phyloP scores from a whole-genome alignment of 2,888 invertebrate genomes.

The Autographa pulchrina region DNA sequence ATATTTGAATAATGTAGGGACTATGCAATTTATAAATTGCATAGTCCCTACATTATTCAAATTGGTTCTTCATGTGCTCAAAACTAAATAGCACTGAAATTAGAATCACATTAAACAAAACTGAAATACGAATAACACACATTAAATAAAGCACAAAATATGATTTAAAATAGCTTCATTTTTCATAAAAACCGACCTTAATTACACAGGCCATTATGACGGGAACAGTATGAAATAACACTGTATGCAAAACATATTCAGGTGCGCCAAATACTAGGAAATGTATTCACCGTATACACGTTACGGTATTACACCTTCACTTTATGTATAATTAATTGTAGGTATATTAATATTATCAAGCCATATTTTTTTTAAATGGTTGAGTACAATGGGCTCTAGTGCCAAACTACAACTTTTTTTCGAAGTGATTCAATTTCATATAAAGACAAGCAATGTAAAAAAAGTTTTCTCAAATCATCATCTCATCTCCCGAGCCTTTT shows the following conservation, averaged over 20 bases:
- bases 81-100: background rate
- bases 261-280: slow-evolving; percentile 62
- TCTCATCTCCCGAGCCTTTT: too few relatives aligned
- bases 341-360: background rate
- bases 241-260: slow-evolving; percentile 49
- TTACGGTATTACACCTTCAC: slow-evolving; percentile 16
- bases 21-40: background rate
- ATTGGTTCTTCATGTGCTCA: background rate
- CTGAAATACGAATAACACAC: slow-evolving; percentile 4
- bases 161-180: slow-evolving; percentile 32
- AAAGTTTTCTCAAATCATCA: too few relatives aligned
- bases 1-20: background rate
- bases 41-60: background rate
- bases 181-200: slow-evolving; percentile 54
- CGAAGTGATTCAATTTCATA: too few relatives aligned
- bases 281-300: slow-evolving; percentile 10
- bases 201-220: slow-evolving; percentile 57
- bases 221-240: slow-evolving; percentile 47
- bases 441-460: too few relatives aligned
- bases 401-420: too few relatives aligned
- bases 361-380: background rate
- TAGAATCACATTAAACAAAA: background rate
- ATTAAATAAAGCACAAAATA: slow-evolving; percentile 33
- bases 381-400: too few relatives aligned
- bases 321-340: background rate